Evolutionary conservation across 2,113 vertebrate genomes (phyloP).

Genomic region (Pantherophis guttatus): DNA sequence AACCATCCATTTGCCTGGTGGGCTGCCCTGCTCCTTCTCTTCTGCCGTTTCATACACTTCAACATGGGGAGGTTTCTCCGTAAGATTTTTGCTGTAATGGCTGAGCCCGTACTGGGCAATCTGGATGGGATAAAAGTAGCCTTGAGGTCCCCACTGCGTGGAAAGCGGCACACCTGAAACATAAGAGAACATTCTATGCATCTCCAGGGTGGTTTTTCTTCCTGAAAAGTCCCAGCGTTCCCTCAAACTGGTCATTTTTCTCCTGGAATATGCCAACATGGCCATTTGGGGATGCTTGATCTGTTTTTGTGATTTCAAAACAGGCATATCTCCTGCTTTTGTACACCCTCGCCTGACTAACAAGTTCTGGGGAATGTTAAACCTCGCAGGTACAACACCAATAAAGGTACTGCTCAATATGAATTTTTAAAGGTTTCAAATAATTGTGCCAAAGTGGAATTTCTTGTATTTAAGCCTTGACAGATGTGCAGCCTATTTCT

Average conservation of each 20-base stretch:
- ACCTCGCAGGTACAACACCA: background rate
- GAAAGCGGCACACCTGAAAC: conserved; percentile 89
- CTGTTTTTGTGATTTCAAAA: background rate
- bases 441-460: background rate
- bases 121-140: conserved; percentile 99
- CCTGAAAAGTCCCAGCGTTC: background rate
- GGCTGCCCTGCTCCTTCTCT: conserved; percentile 68
- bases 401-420: background rate
- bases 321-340: background rate
- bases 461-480: background rate
- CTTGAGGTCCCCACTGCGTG: conserved; percentile 98
- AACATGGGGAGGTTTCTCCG: conserved; percentile 85
- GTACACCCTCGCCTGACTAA: background rate
- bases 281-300: background rate
- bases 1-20: conserved; percentile 74
- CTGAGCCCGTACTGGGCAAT: conserved; percentile 97
- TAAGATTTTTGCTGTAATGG: conserved; percentile 98
- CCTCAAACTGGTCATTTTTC: background rate
- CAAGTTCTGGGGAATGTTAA: background rate
- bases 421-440: background rate
- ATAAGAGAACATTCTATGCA: background rate
- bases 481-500: background rate
- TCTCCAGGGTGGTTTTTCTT: background rate
- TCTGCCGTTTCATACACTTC: conserved; percentile 89
- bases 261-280: background rate